A percentile compares a stretch with the other conserved stretches of the same genome.
These are phyloP conservation scores for Noctilio leporinus DNA, from an alignment of 2,113 vertebrate species.

Conservation along the genomic window DNA sequence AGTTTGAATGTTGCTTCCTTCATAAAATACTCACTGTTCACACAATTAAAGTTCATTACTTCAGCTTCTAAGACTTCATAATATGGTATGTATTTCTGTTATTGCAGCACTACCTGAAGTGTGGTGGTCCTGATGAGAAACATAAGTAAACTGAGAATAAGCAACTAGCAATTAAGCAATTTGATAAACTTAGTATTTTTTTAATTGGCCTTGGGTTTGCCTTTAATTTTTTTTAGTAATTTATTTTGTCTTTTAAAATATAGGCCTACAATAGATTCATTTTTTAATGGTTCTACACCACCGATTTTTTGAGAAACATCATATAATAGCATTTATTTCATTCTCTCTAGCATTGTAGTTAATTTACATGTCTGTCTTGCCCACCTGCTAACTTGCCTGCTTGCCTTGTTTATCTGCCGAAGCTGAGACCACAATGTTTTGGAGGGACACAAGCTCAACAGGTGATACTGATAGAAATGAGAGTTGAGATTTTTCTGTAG, in stretches of 20 bases:
- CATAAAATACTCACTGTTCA: not conserved
- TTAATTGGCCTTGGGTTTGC: not conserved
- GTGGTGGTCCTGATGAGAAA: not conserved
- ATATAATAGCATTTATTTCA: not conserved
- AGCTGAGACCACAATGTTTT: not conserved
- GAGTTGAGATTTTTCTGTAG: not conserved
- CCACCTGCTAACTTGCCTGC: not conserved
- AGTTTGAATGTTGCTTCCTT: not conserved
- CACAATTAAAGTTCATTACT: not conserved
- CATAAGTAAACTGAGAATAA: not conserved
- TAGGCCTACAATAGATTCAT: not conserved
- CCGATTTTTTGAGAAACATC: not conserved
- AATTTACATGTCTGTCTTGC: not conserved
- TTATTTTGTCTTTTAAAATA: constrained; percentile 33
- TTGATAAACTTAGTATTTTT: not conserved
- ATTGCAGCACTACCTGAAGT: not conserved
- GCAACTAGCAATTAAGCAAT: not conserved
- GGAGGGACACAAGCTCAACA: not conserved
- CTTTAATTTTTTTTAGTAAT: not conserved
- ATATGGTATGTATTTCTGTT: not conserved
- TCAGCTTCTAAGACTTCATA: not conserved
- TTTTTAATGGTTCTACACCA: not conserved
- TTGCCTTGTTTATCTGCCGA: not conserved
- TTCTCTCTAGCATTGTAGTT: not conserved
- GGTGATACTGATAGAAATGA: not conserved